phyloP scores from a whole-genome alignment of 2,888 invertebrate genomes.

The Hyposoter dolosus region DNA sequence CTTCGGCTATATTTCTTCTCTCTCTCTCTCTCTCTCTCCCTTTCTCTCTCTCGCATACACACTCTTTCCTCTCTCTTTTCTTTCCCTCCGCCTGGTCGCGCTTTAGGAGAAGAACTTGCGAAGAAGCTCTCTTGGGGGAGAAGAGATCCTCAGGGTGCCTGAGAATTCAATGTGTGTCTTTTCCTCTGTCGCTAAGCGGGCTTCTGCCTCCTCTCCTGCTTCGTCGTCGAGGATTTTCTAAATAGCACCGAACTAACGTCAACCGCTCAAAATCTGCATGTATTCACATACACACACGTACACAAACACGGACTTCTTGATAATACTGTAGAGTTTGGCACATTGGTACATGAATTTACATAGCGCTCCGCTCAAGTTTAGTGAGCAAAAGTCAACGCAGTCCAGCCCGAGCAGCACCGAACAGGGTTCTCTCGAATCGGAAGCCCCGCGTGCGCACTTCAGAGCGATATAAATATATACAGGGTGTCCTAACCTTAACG shows the following conservation, averaged over 20 bases:
- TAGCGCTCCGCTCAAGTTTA: conserved; percentile 23
- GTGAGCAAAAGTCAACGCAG: conserved; percentile 23
- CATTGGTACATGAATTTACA: conserved; percentile 42
- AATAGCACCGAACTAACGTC: conserved; percentile 49
- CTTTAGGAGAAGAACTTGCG: conserved; percentile 59
- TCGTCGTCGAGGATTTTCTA: conserved; percentile 55
- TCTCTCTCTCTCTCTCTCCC: conserved; percentile 28
- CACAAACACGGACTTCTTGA: not conserved
- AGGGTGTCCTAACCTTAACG: not conserved
- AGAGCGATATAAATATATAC: conserved; percentile 14
- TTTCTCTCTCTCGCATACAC: not conserved
- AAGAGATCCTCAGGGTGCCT: conserved; percentile 56
- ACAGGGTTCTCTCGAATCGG: conserved; percentile 11
- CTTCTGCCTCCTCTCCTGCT: conserved; percentile 16
- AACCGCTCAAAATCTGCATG: conserved; percentile 24
- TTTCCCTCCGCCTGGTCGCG: conserved; percentile 32
- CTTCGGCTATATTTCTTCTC: conserved; percentile 34
- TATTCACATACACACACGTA: conserved; percentile 7
- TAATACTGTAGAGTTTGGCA: conserved; percentile 23
- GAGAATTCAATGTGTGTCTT: conserved; percentile 47
- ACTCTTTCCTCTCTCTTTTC: conserved; percentile 27
- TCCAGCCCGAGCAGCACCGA: conserved; percentile 31
- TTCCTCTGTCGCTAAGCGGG: conserved; percentile 57
- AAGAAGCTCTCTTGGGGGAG: conserved; percentile 55
- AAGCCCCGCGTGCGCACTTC: conserved; percentile 31